phyloP scores from a whole-genome alignment of 1,140 invertebrate genomes.

The Heliconius hewitsoni region DNA sequence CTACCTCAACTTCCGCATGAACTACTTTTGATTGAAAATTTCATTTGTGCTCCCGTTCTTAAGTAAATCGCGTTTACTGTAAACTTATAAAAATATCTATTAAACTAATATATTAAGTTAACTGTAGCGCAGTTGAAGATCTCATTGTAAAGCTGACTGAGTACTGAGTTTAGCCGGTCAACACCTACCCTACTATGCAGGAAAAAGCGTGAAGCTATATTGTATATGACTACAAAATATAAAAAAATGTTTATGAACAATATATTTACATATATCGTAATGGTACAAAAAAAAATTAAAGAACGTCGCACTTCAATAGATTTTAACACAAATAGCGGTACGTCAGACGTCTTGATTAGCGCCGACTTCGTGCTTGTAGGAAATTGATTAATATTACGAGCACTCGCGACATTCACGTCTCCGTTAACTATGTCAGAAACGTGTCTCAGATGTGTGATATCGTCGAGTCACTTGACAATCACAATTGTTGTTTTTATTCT shows the following conservation, averaged over 20 bases:
- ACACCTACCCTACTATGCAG: too few relatives aligned
- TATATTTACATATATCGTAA: neutral
- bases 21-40: constrained; percentile 3
- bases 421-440: constrained; percentile 5
- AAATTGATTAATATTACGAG: constrained; percentile 26
- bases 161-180: too few relatives aligned
- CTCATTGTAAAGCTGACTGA: too few relatives aligned
- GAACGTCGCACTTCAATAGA: neutral
- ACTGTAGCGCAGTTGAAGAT: neutral
- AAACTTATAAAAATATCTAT: too few relatives aligned
- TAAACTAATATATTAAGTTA: too few relatives aligned
- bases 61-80: neutral
- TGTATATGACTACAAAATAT: neutral
- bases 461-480: neutral
- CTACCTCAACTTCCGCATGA: neutral
- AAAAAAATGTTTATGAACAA: neutral
- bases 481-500: neutral
- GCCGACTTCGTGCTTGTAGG: constrained; percentile 15
- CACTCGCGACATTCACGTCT: neutral
- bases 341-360: constrained; percentile 31
- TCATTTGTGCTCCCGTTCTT: neutral
- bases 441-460: neutral
- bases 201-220: too few relatives aligned
- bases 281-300: neutral
- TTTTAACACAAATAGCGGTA: constrained; percentile 29